Percentiles rank a stretch among this genome's conserved stretches.
Conservation (phyloP, 2,888 invertebrate species). For the Neria commutata region DNA sequence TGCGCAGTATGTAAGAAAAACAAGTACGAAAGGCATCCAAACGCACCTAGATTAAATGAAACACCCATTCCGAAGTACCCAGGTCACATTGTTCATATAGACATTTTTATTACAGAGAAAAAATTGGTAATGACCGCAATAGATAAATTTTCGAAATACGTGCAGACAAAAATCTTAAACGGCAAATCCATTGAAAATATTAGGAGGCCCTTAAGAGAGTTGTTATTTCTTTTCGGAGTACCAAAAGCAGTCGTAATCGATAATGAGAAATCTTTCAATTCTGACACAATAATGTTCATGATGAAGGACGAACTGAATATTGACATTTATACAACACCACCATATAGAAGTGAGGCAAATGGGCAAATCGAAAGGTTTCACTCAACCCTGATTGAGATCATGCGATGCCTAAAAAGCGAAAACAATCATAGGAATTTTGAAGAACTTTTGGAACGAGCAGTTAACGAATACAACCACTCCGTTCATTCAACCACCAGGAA, state of each 20-base stretch:
- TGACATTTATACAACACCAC: constrained; percentile 12
- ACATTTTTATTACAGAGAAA: constrained; percentile 22
- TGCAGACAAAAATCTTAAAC: constrained; percentile 10
- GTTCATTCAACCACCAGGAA: constrained; percentile 10
- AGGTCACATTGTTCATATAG: constrained; percentile 25
- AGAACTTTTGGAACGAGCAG: constrained; percentile 19
- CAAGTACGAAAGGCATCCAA: constrained; percentile 30
- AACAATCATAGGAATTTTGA: constrained; percentile 13
- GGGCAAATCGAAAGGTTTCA: constrained; percentile 12
- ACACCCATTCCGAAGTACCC: constrained; percentile 29
- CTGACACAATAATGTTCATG: neutral
- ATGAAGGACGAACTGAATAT: constrained; percentile 7
- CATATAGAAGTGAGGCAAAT: constrained; percentile 7
- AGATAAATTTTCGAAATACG: constrained; percentile 1
- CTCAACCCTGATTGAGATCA: constrained; percentile 19
- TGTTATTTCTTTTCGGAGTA: constrained; percentile 6
- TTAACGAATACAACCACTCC: neutral
- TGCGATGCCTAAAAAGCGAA: constrained; percentile 14
- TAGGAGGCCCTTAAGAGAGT: neutral
- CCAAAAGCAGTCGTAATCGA: constrained; percentile 10
- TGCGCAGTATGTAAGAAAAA: constrained; percentile 26
- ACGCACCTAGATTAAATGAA: constrained; percentile 22
- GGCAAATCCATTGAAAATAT: neutral
- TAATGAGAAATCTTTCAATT: constrained; percentile 8
- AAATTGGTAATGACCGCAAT: constrained; percentile 20